phyloP scores from a whole-genome alignment of 2,888 invertebrate genomes.

The Mamestra brassicae region DNA sequence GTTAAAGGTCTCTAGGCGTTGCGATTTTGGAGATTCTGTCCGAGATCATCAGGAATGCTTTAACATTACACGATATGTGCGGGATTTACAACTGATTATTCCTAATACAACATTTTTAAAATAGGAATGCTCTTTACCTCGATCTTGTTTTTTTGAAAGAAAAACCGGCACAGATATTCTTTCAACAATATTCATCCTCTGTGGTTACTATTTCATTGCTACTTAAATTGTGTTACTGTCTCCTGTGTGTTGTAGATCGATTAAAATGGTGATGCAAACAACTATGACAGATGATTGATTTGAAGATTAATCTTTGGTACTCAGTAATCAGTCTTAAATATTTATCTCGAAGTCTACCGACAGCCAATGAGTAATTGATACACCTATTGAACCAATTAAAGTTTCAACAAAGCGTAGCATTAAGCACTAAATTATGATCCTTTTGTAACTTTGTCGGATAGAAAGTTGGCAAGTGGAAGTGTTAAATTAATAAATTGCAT shows the following conservation, averaged over 20 bases:
- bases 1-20: neutral
- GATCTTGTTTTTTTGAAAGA: neutral
- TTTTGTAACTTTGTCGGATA: constrained; percentile 41
- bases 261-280: neutral
- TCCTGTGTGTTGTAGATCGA: neutral
- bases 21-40: too few species aligned
- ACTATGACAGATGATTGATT: neutral
- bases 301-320: neutral
- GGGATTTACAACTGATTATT: neutral
- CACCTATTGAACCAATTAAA: constrained; percentile 15
- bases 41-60: neutral
- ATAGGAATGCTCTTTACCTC: neutral
- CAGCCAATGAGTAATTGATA: neutral
- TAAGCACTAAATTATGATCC: constrained; percentile 42
- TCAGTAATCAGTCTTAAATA: neutral
- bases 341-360: neutral
- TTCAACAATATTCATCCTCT: neutral
- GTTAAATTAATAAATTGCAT: constrained; percentile 30
- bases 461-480: constrained; percentile 47
- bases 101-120: neutral
- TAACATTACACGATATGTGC: neutral
- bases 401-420: constrained; percentile 24
- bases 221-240: neutral
- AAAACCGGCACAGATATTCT: neutral
- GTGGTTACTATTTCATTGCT: neutral